These are phyloP conservation scores for Spheniscus humboldti DNA, from an alignment of 2,797 vertebrate genomes.

Conservation along the genomic window DNA sequence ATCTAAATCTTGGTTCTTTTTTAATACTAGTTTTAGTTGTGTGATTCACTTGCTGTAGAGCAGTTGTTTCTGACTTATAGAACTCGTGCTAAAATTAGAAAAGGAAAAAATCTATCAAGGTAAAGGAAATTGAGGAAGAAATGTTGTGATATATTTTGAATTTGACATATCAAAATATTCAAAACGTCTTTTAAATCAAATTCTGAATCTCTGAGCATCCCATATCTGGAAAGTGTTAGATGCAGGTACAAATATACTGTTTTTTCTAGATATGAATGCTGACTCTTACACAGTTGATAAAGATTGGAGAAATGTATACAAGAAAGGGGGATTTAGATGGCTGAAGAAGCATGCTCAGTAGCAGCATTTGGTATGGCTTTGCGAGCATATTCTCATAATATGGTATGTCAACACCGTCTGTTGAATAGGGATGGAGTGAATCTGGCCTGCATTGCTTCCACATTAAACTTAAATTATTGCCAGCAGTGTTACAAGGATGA, in stretches of 20 bases:
- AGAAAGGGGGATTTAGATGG: not conserved
- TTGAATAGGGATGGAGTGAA: not conserved
- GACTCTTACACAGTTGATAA: not conserved
- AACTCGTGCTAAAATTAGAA: not conserved
- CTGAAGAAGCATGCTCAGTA: not conserved
- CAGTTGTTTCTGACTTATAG: not conserved
- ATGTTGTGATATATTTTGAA: not conserved
- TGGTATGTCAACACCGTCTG: not conserved
- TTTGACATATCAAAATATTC: not conserved
- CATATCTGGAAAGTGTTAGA: not conserved
- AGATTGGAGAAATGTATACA: not conserved
- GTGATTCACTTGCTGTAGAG: not conserved
- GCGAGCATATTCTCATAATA: not conserved
- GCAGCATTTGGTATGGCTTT: not conserved
- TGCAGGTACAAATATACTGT: accelerated
- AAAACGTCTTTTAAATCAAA: not conserved
- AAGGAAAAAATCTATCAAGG: not conserved
- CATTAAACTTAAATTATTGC: not conserved
- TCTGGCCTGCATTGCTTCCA: not conserved
- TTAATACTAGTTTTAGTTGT: not conserved
- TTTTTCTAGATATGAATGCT: not conserved
- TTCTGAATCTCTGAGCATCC: not conserved
- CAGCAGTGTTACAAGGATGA: not conserved
- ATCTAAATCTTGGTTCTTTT: not conserved
- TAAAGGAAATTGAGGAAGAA: not conserved